phyloP scores from a whole-genome alignment of 35 echinoderm and acorn worm species.

The Amphiura filiformis region DNA sequence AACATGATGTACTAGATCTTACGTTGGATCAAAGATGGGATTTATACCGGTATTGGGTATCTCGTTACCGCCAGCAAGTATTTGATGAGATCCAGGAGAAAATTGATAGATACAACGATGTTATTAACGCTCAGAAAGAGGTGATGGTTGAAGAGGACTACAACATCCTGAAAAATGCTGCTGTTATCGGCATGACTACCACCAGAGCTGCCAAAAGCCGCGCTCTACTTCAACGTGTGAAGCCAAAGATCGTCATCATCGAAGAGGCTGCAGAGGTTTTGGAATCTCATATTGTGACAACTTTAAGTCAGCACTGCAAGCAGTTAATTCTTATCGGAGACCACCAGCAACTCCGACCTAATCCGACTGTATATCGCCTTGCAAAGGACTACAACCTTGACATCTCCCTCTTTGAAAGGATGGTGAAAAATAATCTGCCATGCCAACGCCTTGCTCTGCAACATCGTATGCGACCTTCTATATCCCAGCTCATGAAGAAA shows the following conservation, averaged over 20 bases:
- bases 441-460: conserved; percentile 52
- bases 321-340: conserved; percentile 86
- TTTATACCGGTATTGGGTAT: conserved; percentile 61
- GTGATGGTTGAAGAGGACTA: conserved; percentile 46
- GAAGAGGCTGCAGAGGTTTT: conserved; percentile 89
- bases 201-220: conserved; percentile 64
- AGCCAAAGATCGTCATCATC: conserved; percentile 66
- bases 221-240: conserved; percentile 32
- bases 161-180: conserved; percentile 31
- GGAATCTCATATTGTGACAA: conserved; percentile 61
- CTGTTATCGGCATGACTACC: conserved; percentile 76
- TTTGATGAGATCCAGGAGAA: neutral
- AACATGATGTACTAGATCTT: conserved; percentile 36
- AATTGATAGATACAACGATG: conserved; percentile 29
- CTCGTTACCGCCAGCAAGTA: neutral
- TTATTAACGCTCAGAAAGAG: conserved; percentile 35
- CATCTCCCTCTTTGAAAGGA: conserved; percentile 84
- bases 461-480: conserved; percentile 85
- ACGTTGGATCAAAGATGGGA: conserved; percentile 53
- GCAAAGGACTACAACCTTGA: conserved; percentile 72
- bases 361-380: conserved; percentile 67
- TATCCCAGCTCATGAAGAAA: conserved; percentile 67
- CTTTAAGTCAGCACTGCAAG: conserved; percentile 30
- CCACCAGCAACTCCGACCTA: conserved; percentile 69
- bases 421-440: conserved; percentile 75